phyloP scores from a whole-genome alignment of 2,113 vertebrate genomes.

The Dromiciops gliroides region DNA sequence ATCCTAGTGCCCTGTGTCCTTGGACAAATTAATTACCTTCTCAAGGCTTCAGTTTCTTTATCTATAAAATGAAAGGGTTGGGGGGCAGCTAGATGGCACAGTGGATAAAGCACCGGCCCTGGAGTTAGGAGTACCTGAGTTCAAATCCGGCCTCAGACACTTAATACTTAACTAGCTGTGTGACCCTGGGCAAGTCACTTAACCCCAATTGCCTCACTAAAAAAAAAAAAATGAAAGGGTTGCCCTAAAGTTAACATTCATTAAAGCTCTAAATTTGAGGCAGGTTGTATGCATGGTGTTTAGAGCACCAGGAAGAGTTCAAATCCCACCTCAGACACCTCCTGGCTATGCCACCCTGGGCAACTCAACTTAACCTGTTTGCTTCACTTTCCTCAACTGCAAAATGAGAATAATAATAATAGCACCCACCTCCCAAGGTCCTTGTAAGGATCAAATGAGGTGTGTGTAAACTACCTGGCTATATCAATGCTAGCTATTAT shows the following conservation, averaged over 20 bases:
- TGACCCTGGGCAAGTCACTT: no score
- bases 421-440: neutral
- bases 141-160: no score
- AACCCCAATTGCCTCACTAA: no score
- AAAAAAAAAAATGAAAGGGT: no score
- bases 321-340: neutral
- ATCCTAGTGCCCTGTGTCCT: neutral
- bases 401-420: neutral
- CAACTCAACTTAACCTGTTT: neutral
- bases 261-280: neutral
- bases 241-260: neutral
- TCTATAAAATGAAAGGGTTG: neutral
- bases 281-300: neutral
- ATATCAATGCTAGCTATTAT: neutral
- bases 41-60: neutral
- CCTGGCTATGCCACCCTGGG: neutral
- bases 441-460: no score
- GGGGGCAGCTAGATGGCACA: no score
- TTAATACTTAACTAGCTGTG: no score
- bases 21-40: neutral
- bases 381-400: neutral
- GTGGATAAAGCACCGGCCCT: no score
- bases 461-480: neutral
- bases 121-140: no score
- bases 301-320: neutral